Conservation (phyloP, 2,113 vertebrate genomes). For the Nothocercus julius region DNA sequence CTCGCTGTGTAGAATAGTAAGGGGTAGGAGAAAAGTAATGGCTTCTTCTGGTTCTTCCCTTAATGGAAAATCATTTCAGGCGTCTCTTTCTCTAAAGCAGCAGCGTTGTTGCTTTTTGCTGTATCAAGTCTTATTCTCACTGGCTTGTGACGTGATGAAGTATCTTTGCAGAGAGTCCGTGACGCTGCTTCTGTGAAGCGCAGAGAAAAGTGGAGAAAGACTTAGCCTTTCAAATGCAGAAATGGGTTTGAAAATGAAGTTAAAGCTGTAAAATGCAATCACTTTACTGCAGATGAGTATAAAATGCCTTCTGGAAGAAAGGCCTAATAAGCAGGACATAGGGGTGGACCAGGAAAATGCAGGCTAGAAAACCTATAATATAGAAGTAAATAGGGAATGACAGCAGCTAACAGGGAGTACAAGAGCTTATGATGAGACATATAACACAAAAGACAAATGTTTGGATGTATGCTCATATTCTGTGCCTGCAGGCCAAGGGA, state of each 20-base stretch:
- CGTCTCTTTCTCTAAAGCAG: neutral
- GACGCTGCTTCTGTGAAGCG: neutral
- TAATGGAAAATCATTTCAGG: neutral
- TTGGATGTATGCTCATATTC: neutral
- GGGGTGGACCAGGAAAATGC: neutral
- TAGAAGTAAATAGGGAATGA: neutral
- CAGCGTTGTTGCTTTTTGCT: neutral
- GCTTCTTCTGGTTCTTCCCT: neutral
- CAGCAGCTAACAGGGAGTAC: neutral
- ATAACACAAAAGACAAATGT: neutral
- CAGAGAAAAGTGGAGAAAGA: neutral
- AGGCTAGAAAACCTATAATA: neutral
- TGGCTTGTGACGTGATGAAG: constrained; percentile 8
- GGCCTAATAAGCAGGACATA: neutral
- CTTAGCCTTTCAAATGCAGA: constrained; percentile 9
- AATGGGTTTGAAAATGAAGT: constrained; percentile 21
- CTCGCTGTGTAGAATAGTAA: neutral
- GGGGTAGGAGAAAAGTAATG: neutral
- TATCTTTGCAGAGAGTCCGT: neutral
- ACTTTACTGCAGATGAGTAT: constrained; percentile 13
- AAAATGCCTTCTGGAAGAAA: neutral
- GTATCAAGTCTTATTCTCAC: neutral
- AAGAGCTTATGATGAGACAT: neutral
- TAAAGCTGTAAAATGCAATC: neutral
- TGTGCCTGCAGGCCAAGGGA: neutral